These are phyloP conservation scores for Trichopoda pennipes DNA, from an alignment of 2,888 invertebrate genomes.

Conservation along the genomic window DNA sequence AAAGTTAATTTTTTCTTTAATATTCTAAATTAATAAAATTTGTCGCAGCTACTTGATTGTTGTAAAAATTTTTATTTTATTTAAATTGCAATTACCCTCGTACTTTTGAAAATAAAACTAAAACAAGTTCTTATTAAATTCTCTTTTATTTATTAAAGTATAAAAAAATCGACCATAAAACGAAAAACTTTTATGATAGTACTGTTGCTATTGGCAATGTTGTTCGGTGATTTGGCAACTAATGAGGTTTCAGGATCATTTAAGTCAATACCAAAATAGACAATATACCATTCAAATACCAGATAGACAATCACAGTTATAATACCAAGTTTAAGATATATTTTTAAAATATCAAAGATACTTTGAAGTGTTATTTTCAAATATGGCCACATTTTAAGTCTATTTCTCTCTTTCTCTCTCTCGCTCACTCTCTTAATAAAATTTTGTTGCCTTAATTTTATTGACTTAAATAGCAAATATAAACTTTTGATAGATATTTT, in stretches of 20 bases:
- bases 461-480: not conserved
- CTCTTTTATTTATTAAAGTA: slow-evolving; percentile 36
- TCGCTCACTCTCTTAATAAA: too few relatives aligned
- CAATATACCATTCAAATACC: slow-evolving; percentile 77
- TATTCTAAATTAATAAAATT: too few relatives aligned
- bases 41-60: too few relatives aligned
- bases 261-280: slow-evolving; percentile 73
- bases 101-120: not conserved
- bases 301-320: slow-evolving; percentile 76
- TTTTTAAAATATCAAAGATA: slow-evolving; percentile 75
- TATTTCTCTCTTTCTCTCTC: not conserved
- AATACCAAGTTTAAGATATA: slow-evolving; percentile 78
- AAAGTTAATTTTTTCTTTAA: too few relatives aligned
- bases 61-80: too few relatives aligned
- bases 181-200: slow-evolving; percentile 73
- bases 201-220: slow-evolving; percentile 69
- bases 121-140: slow-evolving; percentile 15
- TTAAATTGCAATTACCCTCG: not conserved
- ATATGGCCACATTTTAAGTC: slow-evolving; percentile 65
- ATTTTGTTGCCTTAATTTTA: not conserved
- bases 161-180: slow-evolving; percentile 73
- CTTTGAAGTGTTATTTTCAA: slow-evolving; percentile 70
- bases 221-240: slow-evolving; percentile 53
- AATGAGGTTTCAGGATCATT: slow-evolving; percentile 70
- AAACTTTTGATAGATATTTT: not conserved